phyloP scores from a whole-genome alignment of 2,888 invertebrate species.

The Liodrosophila aerea region DNA sequence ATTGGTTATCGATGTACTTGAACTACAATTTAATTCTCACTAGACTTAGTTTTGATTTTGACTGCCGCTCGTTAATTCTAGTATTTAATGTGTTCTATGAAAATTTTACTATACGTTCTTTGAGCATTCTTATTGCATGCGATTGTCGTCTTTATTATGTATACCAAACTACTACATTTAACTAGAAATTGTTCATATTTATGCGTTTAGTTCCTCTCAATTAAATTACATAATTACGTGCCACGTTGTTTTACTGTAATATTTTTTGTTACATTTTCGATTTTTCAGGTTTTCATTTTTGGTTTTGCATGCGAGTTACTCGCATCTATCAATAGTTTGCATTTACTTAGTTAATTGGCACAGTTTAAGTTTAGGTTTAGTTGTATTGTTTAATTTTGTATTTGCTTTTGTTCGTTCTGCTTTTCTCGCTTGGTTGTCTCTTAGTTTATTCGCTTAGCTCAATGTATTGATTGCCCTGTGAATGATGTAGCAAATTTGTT shows the following conservation, averaged over 20 bases:
- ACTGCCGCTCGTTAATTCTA: slow-evolving; percentile 46
- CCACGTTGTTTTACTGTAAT: slow-evolving; percentile 13
- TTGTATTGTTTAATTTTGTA: slow-evolving; percentile 14
- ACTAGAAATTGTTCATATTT: slow-evolving; percentile 16
- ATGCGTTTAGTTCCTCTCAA: slow-evolving; percentile 30
- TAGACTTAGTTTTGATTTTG: slow-evolving; percentile 66
- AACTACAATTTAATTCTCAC: slow-evolving; percentile 41
- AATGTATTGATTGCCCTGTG: slow-evolving; percentile 61
- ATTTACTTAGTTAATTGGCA: slow-evolving; percentile 63
- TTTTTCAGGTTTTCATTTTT: too few relatives aligned
- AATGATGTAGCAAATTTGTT: slow-evolving; percentile 29
- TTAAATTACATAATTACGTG: slow-evolving; percentile 46
- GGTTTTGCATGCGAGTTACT: slow-evolving; percentile 12
- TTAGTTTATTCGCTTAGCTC: slow-evolving; percentile 41
- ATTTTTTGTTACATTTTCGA: slow-evolving; percentile 11
- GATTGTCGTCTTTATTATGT: slow-evolving; percentile 65
- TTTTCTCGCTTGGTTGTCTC: slow-evolving; percentile 26
- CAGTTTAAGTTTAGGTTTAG: slow-evolving; percentile 44
- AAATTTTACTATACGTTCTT: slow-evolving; percentile 29
- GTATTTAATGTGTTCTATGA: slow-evolving; percentile 29
- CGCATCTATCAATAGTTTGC: slow-evolving; percentile 26
- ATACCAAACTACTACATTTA: slow-evolving; percentile 19
- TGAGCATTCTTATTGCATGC: slow-evolving; percentile 69
- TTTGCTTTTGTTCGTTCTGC: slow-evolving; percentile 26
- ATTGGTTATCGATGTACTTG: slow-evolving; percentile 51